Base-by-base conservation (phyloP, 2,888 invertebrate species). In the Zaprionus obscuricornis region DNA sequence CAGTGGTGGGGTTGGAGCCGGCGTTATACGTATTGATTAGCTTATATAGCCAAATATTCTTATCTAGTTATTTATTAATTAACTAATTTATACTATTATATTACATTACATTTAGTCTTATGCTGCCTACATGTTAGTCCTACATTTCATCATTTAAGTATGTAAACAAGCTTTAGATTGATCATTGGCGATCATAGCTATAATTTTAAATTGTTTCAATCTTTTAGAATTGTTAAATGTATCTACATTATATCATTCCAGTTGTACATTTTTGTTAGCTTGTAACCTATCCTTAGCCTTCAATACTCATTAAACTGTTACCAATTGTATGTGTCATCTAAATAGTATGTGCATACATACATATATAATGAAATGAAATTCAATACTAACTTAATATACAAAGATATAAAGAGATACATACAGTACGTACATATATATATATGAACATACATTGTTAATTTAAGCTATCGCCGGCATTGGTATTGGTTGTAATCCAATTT, bases 1-100 rank as follows among this genome's bases (percentile, higher is more conserved):
- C 87, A 96, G 96, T 88, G 97, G 96, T 1, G 96, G 96, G 0
- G 96, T 97, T 0, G 96, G 96, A n/a, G 94, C 96, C 16, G 96
- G 96, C 0, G 96, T 96, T 3, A 93, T 96, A 72, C 94, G 94
- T 51, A 91, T 91, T 64, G 85, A 88, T 40, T 64, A 64, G 33
- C 64, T 60, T 66, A 62, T 55, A 64, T 51, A 63, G 54, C 52
- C 66, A 68, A 68, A 68, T 46, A 54, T 22, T 34, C 16, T 45
- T 16, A 33, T n/a, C 22, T 62, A 54, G 67, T 68, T 51, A 68
- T 27, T 47, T 13, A 24, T 50, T n/a, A n/a, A n/a, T 34, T 50
- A 55, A 54, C 39, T 54, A 66, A 70, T 54, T 66, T 65, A 65
- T 81, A 50, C 46, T 64, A 71, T 71, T 66, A 46, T 24, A 46